A percentile compares a stretch with the other conserved stretches of the same genome.
These are phyloP conservation scores for Lerista edwardsae DNA, from an alignment of 2,797 vertebrate genomes.

Conservation along the genomic window DNA sequence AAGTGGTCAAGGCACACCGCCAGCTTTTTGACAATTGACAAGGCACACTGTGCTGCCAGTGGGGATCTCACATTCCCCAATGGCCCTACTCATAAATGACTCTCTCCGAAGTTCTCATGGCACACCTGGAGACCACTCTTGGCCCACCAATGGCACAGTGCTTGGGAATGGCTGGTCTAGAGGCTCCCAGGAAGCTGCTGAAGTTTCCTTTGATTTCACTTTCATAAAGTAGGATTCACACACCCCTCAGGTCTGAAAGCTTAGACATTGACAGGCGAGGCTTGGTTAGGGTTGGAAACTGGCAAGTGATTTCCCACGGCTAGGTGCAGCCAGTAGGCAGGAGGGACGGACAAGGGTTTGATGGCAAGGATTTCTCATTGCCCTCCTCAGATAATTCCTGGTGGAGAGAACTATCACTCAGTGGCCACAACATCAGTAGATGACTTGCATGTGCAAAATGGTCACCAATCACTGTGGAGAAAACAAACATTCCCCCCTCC, in stretches of 20 bases:
- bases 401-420: neutral
- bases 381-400: neutral
- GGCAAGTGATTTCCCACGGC: neutral
- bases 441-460: neutral
- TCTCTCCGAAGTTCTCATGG: no score
- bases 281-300: neutral
- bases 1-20: no score
- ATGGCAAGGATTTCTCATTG: neutral
- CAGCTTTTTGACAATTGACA: no score
- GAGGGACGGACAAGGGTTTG: neutral
- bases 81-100: no score
- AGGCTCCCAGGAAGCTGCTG: neutral
- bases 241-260: neutral
- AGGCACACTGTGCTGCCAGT: no score
- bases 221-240: neutral
- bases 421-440: neutral
- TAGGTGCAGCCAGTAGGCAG: neutral
- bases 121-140: no score
- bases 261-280: neutral
- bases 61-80: no score
- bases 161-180: no score
- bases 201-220: conserved; percentile 14
- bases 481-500: neutral
- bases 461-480: neutral
- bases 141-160: no score